A percentile compares a stretch with the other conserved stretches of the same genome.
Conservation (phyloP, 64 coral and sea anemone genomes). For the Montipora capricornis region DNA sequence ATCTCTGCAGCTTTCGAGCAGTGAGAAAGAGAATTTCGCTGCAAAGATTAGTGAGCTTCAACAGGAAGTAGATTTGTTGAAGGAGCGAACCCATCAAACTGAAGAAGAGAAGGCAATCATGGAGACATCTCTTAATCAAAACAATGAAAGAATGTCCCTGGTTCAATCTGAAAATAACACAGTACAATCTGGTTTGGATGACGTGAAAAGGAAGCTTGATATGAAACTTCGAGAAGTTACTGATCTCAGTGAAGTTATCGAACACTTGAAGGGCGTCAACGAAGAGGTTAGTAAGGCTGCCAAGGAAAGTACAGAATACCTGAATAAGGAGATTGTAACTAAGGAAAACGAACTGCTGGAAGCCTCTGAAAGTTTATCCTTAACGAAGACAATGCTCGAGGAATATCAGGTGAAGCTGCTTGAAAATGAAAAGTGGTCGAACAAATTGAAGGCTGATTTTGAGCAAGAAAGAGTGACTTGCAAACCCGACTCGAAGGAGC, state of each 20-base stretch:
- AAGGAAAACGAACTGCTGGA: neutral
- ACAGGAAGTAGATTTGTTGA: neutral
- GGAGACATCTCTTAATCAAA: constrained; percentile 2
- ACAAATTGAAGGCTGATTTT: neutral
- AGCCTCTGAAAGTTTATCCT: constrained; percentile 6
- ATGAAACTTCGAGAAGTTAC: constrained; percentile 8
- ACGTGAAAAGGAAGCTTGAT: neutral
- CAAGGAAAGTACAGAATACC: neutral
- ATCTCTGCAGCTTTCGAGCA: neutral
- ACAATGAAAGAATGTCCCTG: neutral
- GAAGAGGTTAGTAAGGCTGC: constrained; percentile 3
- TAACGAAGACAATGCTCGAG: neutral
- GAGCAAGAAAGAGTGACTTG: constrained; percentile 3
- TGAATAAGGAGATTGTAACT: neutral
- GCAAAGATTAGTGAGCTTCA: neutral
- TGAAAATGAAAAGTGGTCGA: constrained; percentile 2
- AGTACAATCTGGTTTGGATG: neutral
- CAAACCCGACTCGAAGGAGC: neutral
- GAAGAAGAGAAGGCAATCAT: constrained; percentile 3
- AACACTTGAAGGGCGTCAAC: constrained; percentile 22
- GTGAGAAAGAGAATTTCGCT: neutral
- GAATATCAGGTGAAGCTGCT: constrained; percentile 5
- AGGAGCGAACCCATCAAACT: neutral
- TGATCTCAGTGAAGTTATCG: constrained; percentile 19
- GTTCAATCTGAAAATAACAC: constrained; percentile 33